Base-by-base conservation (phyloP, 1,140 invertebrate species). In the Bradynema listronoti region DNA sequence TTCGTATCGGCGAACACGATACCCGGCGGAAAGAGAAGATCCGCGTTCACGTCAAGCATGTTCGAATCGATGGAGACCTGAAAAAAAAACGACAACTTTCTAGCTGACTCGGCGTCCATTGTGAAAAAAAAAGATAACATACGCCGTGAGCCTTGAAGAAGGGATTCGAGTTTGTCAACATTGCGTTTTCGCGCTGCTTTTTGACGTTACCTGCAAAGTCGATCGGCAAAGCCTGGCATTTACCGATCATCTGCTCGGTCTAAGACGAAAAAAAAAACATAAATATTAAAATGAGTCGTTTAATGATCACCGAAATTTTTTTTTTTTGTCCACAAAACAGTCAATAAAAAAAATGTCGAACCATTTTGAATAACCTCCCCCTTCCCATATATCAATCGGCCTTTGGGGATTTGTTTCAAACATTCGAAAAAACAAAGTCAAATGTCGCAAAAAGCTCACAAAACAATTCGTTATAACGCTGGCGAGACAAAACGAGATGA, bases 1-100 rank as follows among this genome's bases (percentile, higher is more conserved):
- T 9, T 3, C 4, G n/a, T 24, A 4, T n/a, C 3, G n/a, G n/a
- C 4, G 52, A 47, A 55, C 4, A 55, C 32, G 32, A 55, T 43
- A 3, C 32, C 22, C 3, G 52, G 52, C 22, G 52, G 52, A 55
- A 55, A 55, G 4, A 55, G 52, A 55, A 55, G 16, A 4, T 55
- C 32, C 9, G 52, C 52, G 22, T 55, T 19, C 3, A 45, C 52
- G 22, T 27, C n/a, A 24, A 55, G 24, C 33, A 49, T 16, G 24
- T n/a, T n/a, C 53, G 52, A 55, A 11, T 46, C 33, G 32, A 55
- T 14, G 16, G 9, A 9, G 43, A 55, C 33, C 52, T 53, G 52
- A 30, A 49, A 6, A 43, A 43, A 43, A 3, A 43, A 43, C 3
- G 22, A 11, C 36, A 39, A 39, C 11, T 19, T 39, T 11, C 19